Percentiles rank a stretch among this genome's conserved stretches.
phyloP scores from a whole-genome alignment of 2,113 vertebrate genomes.

The Cheirogaleus medius region DNA sequence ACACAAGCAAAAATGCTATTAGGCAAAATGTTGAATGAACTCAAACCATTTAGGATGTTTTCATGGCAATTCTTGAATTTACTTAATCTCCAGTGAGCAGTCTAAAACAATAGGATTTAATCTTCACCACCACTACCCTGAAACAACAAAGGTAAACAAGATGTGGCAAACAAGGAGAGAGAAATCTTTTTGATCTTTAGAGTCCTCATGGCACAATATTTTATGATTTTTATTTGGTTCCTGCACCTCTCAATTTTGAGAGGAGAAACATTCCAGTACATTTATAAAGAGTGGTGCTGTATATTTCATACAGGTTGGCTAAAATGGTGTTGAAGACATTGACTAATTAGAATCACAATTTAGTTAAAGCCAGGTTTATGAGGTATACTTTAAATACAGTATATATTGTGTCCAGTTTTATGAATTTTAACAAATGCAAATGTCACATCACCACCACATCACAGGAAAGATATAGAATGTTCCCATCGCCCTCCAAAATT shows the following conservation, averaged over 20 bases:
- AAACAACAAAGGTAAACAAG: slow-evolving; percentile 26
- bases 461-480: neutral
- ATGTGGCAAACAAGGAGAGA: neutral
- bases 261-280: neutral
- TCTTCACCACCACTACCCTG: neutral
- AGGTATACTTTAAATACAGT: neutral
- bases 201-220: neutral
- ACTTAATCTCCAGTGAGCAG: slow-evolving; percentile 65
- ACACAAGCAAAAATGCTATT: slow-evolving; percentile 73
- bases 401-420: neutral
- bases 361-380: neutral
- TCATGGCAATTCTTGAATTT: slow-evolving; percentile 54
- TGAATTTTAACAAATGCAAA: neutral
- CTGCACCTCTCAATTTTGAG: neutral
- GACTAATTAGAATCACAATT: neutral
- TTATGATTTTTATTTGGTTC: neutral
- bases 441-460: neutral
- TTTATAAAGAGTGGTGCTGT: neutral
- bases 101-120: slow-evolving; percentile 41
- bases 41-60: slow-evolving; percentile 71
- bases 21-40: slow-evolving; percentile 68
- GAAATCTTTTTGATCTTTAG: neutral
- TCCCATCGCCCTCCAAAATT: neutral
- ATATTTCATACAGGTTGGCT: neutral
- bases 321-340: neutral